phyloP scores from a whole-genome alignment of 2,797 vertebrate genomes.

The Oophaga sylvatica region DNA sequence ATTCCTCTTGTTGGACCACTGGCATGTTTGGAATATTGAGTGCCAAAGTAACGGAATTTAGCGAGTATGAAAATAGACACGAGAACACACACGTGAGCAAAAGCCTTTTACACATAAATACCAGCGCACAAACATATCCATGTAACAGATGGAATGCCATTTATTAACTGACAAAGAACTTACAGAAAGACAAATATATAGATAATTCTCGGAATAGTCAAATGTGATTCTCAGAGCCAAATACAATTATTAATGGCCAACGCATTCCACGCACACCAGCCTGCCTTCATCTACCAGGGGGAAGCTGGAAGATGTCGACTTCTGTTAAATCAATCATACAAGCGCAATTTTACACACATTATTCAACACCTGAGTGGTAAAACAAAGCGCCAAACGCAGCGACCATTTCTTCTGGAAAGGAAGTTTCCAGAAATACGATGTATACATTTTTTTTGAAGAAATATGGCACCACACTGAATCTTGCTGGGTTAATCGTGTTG shows the following conservation, averaged over 20 bases:
- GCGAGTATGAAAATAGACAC: not conserved
- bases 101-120: not conserved
- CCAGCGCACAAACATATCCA: not conserved
- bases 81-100: not conserved
- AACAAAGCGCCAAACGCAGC: not conserved
- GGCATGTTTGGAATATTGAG: not conserved
- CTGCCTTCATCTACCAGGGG: not conserved
- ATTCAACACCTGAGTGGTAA: conserved; percentile 44
- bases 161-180: not conserved
- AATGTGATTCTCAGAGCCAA: not conserved
- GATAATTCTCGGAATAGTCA: not conserved
- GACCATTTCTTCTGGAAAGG: not conserved
- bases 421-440: not conserved
- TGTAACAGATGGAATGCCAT: not conserved
- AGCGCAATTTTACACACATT: conserved; percentile 23
- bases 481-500: not conserved
- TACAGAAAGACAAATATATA: not conserved
- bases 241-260: conserved; percentile 1
- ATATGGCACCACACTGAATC: not conserved
- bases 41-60: not conserved
- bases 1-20: not conserved
- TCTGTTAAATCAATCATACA: conserved; percentile 36
- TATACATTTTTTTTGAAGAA: not conserved
- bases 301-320: conserved; percentile 33
- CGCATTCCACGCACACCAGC: not conserved